Conservation (phyloP, 2,113 vertebrate genomes). For the Macaca mulatta region DNA sequence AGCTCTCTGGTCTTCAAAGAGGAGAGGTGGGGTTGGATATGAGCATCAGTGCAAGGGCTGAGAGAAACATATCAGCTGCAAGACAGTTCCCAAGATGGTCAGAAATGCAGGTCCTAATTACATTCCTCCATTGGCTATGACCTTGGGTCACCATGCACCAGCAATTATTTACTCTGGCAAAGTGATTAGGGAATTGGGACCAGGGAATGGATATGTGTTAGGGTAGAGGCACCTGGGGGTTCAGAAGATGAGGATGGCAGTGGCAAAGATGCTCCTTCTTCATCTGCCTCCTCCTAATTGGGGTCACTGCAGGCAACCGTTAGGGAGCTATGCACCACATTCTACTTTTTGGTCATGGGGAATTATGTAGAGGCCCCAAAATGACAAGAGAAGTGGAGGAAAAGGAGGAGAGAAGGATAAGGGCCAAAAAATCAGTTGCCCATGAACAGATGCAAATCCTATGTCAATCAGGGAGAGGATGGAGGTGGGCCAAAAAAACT, state of each 20-base stretch:
- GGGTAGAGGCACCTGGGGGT: constrained; percentile 15
- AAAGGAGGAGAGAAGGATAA: background rate
- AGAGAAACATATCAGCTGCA: constrained; percentile 58
- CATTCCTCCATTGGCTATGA: constrained; percentile 57
- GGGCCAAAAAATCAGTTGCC: background rate
- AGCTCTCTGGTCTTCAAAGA: background rate
- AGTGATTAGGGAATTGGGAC: constrained; percentile 79
- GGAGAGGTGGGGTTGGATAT: background rate
- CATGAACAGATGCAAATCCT: background rate
- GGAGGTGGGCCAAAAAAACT: background rate
- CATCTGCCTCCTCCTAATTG: constrained; percentile 81
- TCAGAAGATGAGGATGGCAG: background rate
- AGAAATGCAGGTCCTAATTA: constrained; percentile 68
- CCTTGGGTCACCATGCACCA: constrained; percentile 66
- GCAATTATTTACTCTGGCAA: constrained; percentile 63
- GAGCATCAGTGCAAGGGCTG: background rate
- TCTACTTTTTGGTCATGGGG: constrained; percentile 70
- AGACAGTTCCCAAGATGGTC: constrained; percentile 43
- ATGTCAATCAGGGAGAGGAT: background rate
- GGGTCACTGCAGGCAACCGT: constrained; percentile 72
- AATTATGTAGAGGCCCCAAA: constrained; percentile 68
- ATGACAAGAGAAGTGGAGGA: background rate
- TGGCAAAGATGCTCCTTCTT: constrained; percentile 64
- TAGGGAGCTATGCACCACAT: constrained; percentile 69
- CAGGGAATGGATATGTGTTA: constrained; percentile 43